Base-by-base conservation (phyloP, 1,140 invertebrate genomes). In the Drosophila ogumai region DNA sequence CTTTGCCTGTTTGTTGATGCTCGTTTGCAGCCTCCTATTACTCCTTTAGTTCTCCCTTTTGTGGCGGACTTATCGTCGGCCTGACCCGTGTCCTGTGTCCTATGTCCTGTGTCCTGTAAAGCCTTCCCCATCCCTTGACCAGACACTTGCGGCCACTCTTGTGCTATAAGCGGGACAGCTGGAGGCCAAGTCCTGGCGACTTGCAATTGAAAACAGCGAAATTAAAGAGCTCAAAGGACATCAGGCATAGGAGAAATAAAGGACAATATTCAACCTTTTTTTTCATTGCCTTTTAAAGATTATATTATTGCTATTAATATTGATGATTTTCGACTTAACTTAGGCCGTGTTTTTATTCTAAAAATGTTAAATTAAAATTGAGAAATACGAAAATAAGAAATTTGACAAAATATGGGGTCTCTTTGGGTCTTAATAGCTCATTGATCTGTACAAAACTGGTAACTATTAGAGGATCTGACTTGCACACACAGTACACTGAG, bases 1-100 rank as follows among this genome's bases (percentile, higher is more conserved):
- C 12, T 19, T 55, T 38, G 61, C 61, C 19, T 43, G 46, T 69
- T 69, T 69, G 43, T 69, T 69, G 66, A 41, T 67, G 61, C 63
- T 69, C 66, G 38, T 31, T 67, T 67, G 38, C 46, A 67, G 63
- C 46, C 65, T 66, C 66, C 66, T 43, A 68, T 66, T 66, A 66
- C 65, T 40, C 13, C 17, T 31, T 43, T 15, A 3, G 41, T 15
- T 10, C 34, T 31, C n/a, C 47, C 17, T 43, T 84, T 84, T 82
- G 68, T 77, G 28, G 6, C 17, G 22, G 56, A 52, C 40, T 59
- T 75, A 75, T 54, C 60, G 56, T 6, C 52, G 19, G 28, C 34
- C n/a, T 57, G 47, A 6, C 34, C 32, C 43, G 64, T 28, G 17
- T 61, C 44, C 28, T 22, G 38, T 60, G 44, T 61, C 65, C 55